Evolutionary conservation across 2,888 invertebrate species (phyloP).

Genomic region (Dusona sp.): DNA sequence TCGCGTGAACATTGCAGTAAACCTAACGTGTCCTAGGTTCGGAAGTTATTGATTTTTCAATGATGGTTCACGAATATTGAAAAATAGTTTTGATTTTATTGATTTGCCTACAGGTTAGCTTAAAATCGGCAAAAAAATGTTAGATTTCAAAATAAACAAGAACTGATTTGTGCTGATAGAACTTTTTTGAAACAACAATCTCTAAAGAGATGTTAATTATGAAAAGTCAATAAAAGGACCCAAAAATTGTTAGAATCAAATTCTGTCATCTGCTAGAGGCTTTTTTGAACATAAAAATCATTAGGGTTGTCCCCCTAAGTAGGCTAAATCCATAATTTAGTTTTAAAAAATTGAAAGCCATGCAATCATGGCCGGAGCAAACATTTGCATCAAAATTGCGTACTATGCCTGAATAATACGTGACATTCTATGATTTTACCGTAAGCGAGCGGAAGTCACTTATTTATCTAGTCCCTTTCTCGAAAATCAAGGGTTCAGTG

Average conservation of each 20-base stretch:
- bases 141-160: too few relatives aligned
- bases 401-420: constrained; percentile 5
- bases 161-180: too few relatives aligned
- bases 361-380: not conserved
- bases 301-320: too few relatives aligned
- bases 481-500: constrained; percentile 70
- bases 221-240: too few relatives aligned
- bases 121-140: too few relatives aligned
- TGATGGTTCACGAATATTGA: not conserved
- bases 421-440: constrained; percentile 24
- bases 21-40: not conserved
- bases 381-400: not conserved
- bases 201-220: too few relatives aligned
- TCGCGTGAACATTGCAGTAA: not conserved
- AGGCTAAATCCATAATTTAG: not conserved
- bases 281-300: not conserved
- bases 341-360: not conserved
- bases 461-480: constrained; percentile 61
- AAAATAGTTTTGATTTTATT: not conserved
- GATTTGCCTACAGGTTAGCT: too few relatives aligned
- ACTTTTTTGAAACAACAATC: too few relatives aligned
- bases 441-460: constrained; percentile 7
- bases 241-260: not conserved
- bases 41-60: not conserved
- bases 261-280: not conserved